These are phyloP conservation scores for Zaprionus capensis DNA, from an alignment of 1,140 invertebrate species.

Conservation along the genomic window DNA sequence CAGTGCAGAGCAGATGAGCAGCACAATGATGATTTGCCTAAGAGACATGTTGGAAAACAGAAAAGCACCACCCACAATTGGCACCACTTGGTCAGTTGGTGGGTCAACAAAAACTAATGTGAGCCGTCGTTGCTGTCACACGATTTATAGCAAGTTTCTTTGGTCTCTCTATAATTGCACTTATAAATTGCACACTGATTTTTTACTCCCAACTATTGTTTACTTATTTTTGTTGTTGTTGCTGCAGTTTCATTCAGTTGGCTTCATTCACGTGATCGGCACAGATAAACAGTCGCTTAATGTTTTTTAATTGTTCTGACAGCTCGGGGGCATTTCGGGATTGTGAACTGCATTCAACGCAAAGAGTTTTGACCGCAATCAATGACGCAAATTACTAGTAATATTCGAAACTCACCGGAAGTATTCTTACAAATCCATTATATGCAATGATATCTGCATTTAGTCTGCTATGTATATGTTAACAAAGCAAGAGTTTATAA, in stretches of 20 bases:
- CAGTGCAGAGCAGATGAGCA: constrained; percentile 19
- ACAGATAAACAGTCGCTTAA: constrained; percentile 13
- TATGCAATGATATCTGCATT: neutral
- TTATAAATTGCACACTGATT: constrained; percentile 16
- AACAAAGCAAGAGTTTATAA: too few species aligned
- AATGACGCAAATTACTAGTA: constrained; percentile 9
- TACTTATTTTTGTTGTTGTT: neutral
- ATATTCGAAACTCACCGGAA: neutral
- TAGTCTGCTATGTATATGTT: neutral
- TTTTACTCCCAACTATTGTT: neutral
- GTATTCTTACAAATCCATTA: neutral
- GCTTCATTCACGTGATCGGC: neutral
- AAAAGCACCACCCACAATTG: constrained; percentile 6
- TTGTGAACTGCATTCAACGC: neutral
- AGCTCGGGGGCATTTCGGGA: neutral
- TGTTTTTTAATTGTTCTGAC: constrained; percentile 20
- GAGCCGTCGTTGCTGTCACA: neutral
- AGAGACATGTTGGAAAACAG: neutral
- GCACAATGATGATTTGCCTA: neutral
- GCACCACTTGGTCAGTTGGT: constrained; percentile 10
- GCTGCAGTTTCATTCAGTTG: constrained; percentile 8
- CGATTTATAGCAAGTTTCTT: constrained; percentile 40
- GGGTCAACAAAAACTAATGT: constrained; percentile 24
- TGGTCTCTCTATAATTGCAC: neutral
- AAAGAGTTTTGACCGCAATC: neutral